Percentiles rank a stretch among this genome's conserved stretches.
Evolutionary conservation across 2,113 vertebrate genomes (phyloP).

Genomic region (Anoura caudifer): DNA sequence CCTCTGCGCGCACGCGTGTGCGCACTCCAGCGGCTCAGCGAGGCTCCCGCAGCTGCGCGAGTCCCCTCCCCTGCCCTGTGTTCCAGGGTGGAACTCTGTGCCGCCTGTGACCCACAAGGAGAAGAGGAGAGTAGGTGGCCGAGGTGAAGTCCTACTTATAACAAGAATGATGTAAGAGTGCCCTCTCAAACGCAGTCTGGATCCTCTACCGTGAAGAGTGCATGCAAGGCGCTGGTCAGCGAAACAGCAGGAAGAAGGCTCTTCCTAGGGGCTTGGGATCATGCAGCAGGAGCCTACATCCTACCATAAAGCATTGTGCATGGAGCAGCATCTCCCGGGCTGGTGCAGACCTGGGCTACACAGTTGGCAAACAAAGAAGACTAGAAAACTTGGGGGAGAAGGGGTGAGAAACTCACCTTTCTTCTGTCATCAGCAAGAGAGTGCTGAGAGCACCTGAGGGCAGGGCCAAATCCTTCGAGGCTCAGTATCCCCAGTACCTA

Average conservation of each 20-base stretch:
- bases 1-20: not conserved
- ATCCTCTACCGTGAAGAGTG: not conserved
- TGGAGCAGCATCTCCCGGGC: not conserved
- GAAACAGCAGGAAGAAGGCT: not conserved
- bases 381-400: not conserved
- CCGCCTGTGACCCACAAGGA: not conserved
- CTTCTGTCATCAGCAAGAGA: not conserved
- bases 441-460: not conserved
- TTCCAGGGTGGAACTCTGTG: not conserved
- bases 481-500: not conserved
- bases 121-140: not conserved
- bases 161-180: not conserved
- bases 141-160: not conserved
- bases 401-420: not conserved
- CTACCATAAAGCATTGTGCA: not conserved
- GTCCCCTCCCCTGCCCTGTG: not conserved
- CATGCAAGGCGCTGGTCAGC: not conserved
- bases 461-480: not conserved
- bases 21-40: not conserved
- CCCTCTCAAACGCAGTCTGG: not conserved
- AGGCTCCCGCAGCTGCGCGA: slow-evolving; percentile 56
- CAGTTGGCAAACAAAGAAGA: not conserved
- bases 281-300: not conserved
- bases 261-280: not conserved
- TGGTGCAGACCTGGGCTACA: not conserved